Conservation (phyloP, 2,113 vertebrate genomes). For the Ceyx margarethae region DNA sequence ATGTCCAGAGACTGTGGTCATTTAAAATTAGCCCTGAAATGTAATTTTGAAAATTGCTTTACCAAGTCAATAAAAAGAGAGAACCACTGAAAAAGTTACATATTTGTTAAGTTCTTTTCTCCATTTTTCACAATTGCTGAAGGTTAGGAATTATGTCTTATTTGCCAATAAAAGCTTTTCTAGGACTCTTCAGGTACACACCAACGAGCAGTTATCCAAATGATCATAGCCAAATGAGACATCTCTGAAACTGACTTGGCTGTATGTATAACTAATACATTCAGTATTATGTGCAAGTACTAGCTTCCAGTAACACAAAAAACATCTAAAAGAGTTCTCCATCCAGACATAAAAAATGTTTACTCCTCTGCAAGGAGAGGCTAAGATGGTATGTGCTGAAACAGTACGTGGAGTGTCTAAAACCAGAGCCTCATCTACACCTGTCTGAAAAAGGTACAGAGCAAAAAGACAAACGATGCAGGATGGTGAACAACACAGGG, state of each 20-base stretch:
- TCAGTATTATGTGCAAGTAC: background rate
- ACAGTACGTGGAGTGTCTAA: accelerated
- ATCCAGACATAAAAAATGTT: background rate
- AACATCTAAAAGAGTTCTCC: background rate
- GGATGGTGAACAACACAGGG: background rate
- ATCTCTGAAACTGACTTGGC: background rate
- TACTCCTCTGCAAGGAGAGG: background rate
- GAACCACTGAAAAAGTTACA: background rate
- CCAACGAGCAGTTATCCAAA: background rate
- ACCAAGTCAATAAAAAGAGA: background rate
- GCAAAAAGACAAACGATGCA: background rate
- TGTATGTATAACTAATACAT: background rate
- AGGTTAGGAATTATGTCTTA: background rate
- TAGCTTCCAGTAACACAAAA: background rate
- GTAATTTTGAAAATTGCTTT: constrained; percentile 22
- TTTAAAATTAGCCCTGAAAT: constrained; percentile 10
- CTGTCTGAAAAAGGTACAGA: background rate
- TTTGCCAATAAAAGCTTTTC: background rate
- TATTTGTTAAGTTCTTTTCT: background rate
- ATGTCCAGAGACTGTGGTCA: background rate
- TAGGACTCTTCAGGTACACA: background rate
- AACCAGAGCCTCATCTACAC: background rate
- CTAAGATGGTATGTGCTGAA: background rate
- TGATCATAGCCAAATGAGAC: background rate
- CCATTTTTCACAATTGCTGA: background rate